Evolutionary conservation across 2,797 vertebrate genomes (phyloP), one percentile per base, ranked within the genome.

Genomic region (Channallabes apus): DNA sequence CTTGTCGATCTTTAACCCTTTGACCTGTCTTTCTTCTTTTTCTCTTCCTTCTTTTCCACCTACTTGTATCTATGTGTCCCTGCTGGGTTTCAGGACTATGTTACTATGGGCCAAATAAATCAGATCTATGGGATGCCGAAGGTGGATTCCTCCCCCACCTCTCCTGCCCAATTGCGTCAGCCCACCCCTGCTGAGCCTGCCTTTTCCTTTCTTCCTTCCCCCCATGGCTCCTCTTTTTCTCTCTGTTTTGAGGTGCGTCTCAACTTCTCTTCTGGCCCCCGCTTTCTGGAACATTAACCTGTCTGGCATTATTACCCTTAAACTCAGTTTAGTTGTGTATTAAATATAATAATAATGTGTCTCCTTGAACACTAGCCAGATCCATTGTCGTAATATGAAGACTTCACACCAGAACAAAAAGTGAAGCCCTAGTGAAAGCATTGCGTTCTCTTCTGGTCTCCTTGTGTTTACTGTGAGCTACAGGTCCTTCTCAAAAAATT

Each of bases 91-190:
- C 93, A 95, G 94, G 95, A 97, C 90, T 98, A 97, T 41, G 91
- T 97, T 92, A 98, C 96, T 0, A 86, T 96, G 89, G 94, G 97
- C 89, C 97, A 97, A 91, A 94, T 97, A 88, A 96, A 91, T 59
- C 95, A 93, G 90, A 94, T 97, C 89, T 94, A 96, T 92, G 95
- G 96, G 80, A 93, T 95, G 92, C 93, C 95, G 82, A 91, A 90
- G 90, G 94, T 94, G 89, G 94, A 95, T 90, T 93, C 91, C 18
- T 95, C 94, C 80, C 94, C 94, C 35, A 94, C 94, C 87, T 95
- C 95, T 88, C 94, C 93, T 61, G 88, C 91, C 29, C 91, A 89
- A 88, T 89, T 92, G 89, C 92, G 78, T 87, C 94, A 91, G 88
- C 82, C 89, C 68, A 90, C 89, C 90, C 89, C 83, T 6, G 88